Percentiles rank a stretch among this genome's conserved stretches.
Conservation (phyloP, 2,113 vertebrate species). For the Alouatta palliata region DNA sequence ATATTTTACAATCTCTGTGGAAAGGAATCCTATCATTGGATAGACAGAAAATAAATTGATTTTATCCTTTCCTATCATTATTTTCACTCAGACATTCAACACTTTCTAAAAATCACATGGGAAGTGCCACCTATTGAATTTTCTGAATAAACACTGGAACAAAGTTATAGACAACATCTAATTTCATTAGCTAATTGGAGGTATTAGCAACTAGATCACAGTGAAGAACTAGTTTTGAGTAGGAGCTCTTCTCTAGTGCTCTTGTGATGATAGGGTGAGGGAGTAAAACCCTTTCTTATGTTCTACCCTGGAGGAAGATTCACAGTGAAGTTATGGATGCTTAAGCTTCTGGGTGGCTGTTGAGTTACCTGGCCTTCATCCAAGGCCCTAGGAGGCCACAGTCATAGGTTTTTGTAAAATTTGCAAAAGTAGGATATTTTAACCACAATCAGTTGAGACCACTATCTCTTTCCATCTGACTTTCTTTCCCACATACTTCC, state of each 20-base stretch:
- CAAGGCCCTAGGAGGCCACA: not conserved
- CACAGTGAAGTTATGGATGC: not conserved
- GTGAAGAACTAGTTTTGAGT: not conserved
- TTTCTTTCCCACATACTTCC: not conserved
- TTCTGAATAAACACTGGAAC: not conserved
- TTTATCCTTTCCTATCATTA: not conserved
- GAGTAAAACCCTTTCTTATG: not conserved
- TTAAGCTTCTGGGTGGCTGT: not conserved
- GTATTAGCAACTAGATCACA: not conserved
- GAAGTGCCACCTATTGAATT: not conserved
- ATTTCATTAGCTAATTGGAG: not conserved
- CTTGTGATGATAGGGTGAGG: not conserved
- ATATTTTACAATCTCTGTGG: not conserved
- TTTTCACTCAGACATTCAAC: not conserved
- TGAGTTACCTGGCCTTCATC: not conserved
- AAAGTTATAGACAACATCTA: not conserved
- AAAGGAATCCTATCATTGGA: not conserved
- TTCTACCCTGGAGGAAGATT: not conserved
- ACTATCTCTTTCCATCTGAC: not conserved
- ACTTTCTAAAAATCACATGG: not conserved
- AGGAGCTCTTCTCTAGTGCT: not conserved
- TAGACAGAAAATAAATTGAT: not conserved
- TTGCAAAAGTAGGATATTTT: not conserved
- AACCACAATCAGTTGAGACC: not conserved
- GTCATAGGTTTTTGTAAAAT: not conserved